These are phyloP conservation scores for Melanotus villosus DNA, from an alignment of 2,888 invertebrate genomes.

Conservation along the genomic window DNA sequence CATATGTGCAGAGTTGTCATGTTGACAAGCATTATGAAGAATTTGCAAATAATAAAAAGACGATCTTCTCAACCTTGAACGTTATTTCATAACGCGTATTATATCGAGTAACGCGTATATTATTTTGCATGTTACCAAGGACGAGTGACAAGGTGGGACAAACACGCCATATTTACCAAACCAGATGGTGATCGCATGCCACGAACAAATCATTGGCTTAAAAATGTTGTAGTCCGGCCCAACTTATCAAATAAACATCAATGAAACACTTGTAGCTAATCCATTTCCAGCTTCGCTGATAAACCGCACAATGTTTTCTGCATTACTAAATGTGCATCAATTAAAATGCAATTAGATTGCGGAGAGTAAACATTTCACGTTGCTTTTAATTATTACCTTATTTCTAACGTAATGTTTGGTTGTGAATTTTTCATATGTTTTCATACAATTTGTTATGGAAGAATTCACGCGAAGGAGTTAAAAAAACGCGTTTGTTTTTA, in stretches of 20 bases:
- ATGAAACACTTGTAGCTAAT: conserved; percentile 1
- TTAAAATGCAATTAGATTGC: too few relatives aligned
- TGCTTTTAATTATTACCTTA: too few relatives aligned
- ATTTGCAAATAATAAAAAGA: conserved; percentile 9
- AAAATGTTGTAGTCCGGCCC: conserved; percentile 5
- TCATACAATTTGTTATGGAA: too few relatives aligned
- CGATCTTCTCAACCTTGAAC: conserved; percentile 5
- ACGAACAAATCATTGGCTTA: conserved; percentile 5
- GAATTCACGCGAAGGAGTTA: too few relatives aligned
- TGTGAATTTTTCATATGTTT: too few relatives aligned
- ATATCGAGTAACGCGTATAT: conserved; percentile 1
- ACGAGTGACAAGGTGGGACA: neutral
- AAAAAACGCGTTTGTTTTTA: too few relatives aligned
- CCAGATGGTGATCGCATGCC: conserved; percentile 2
- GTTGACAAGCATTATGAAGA: too few relatives aligned
- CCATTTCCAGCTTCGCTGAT: neutral
- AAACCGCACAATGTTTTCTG: neutral
- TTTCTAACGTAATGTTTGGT: too few relatives aligned
- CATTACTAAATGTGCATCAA: neutral
- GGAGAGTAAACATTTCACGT: too few relatives aligned
- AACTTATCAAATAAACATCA: conserved; percentile 20
- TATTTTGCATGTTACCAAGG: conserved; percentile 14
- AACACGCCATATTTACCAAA: neutral
- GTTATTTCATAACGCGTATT: conserved; percentile 15
- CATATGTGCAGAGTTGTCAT: too few relatives aligned